phyloP scores from a whole-genome alignment of 1,140 invertebrate genomes.

The Trissolcus basalis region DNA sequence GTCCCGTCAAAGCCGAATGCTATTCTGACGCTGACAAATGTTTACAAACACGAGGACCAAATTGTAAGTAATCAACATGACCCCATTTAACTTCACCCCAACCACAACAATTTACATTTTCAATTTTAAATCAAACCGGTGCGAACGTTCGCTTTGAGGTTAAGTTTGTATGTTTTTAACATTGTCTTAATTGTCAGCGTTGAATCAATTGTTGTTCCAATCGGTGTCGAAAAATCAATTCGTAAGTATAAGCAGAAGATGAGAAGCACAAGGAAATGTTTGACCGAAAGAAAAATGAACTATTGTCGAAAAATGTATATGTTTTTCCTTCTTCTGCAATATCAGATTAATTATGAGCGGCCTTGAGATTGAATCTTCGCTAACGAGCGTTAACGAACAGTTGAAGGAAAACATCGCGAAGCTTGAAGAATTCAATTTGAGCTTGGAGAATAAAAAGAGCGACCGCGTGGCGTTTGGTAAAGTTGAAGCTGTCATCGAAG shows the following conservation, averaged over 20 bases:
- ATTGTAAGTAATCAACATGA: neutral
- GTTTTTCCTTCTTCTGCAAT: neutral
- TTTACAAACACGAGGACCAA: neutral
- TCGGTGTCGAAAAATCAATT: neutral
- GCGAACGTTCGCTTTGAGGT: too few species aligned
- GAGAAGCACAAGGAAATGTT: too few species aligned
- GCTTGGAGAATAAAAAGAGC: neutral
- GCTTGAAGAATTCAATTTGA: conserved; percentile 8
- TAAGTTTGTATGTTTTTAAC: neutral
- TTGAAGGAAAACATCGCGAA: conserved; percentile 7
- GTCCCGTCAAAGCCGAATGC: neutral
- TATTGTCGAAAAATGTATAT: neutral
- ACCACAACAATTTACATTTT: too few species aligned
- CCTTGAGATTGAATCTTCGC: conserved; percentile 5
- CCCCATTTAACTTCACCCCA: neutral
- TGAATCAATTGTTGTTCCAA: too few species aligned
- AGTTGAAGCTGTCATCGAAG: conserved; percentile 14
- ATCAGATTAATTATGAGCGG: conserved; percentile 9
- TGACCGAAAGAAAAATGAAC: too few species aligned
- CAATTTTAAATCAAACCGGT: too few species aligned
- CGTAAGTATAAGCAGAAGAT: too few species aligned
- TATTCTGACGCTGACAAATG: neutral
- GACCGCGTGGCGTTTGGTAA: neutral
- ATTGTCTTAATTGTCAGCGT: too few species aligned
- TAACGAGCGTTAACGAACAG: conserved; percentile 11